Evolutionary conservation across 2,113 vertebrate genomes (phyloP).

Genomic region (Rhinolophus sinicus): DNA sequence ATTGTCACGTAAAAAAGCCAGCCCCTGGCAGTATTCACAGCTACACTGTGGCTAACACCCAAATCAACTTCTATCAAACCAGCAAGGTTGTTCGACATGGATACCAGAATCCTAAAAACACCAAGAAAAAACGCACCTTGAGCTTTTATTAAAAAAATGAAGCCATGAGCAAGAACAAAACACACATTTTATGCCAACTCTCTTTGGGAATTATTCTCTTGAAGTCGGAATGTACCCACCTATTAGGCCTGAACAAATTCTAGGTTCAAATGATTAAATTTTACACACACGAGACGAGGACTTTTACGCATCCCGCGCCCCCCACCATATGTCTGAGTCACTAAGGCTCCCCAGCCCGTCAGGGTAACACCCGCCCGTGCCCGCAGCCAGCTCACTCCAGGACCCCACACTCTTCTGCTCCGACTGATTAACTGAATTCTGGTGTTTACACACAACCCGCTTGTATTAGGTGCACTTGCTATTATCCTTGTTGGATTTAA

Average conservation of each 20-base stretch:
- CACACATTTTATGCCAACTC: not conserved
- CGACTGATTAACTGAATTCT: not conserved
- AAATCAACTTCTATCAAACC: not conserved
- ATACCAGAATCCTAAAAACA: not conserved
- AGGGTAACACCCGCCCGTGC: not conserved
- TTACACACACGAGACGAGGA: not conserved
- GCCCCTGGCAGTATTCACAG: not conserved
- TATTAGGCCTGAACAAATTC: not conserved
- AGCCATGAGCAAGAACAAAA: not conserved
- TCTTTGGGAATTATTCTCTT: not conserved
- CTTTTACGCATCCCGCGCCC: not conserved
- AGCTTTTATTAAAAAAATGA: constrained; percentile 30
- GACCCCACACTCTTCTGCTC: not conserved
- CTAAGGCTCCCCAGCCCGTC: accelerated
- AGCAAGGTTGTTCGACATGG: not conserved
- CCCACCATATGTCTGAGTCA: accelerated
- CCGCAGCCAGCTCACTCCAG: not conserved
- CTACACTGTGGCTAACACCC: not conserved
- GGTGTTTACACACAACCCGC: not conserved
- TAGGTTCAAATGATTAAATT: not conserved
- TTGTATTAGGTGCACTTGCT: too few species aligned
- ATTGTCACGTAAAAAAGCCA: not conserved
- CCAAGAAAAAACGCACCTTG: not conserved
- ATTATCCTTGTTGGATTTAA: not conserved
- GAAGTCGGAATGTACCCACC: not conserved